Base-by-base conservation (phyloP, 2,797 vertebrate species). In the Artibeus jamaicensis region DNA sequence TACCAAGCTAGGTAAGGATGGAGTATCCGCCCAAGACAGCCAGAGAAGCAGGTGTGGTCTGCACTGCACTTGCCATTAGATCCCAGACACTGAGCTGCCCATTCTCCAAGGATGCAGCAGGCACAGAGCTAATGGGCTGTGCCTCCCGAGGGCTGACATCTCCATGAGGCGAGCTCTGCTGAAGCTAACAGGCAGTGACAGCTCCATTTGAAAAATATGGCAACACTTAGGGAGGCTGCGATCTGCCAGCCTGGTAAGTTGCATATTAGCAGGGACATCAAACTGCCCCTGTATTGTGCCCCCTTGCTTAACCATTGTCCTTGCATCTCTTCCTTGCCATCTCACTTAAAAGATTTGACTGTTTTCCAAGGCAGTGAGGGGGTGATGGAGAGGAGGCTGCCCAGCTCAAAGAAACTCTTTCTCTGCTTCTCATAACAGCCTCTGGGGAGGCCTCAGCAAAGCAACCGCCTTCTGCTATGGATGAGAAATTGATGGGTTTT, bases 131-230 rank as follows among this genome's bases (percentile, higher is more conserved):
- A 92, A 89, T 46, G 14, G 70, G 1, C 68, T 2, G 50, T 32
- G 82, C 78, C 83, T 93, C 97, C 26, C 37, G 0, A 2, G 97
- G 94, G 62, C 93, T 92, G 93, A 86, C 37, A 19, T 62, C 0
- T 59, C 90, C 91, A 77, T 96, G 79, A 91, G 26, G 89, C 65
- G 44, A 83, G 95, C 1, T 15, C 74, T 94, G 37, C 9, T 92
- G 98, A 95, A 76, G 86, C 96, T 98, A 91, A 98, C 93, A 89
- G 95, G 86, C 97, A 92, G 4, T 79, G 98, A 97, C 98, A 98
- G 98, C 68, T 73, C 73, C 77, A 19, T 96, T 97, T 97, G 94
- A 96, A 95, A 97, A 94, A 97, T 98, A 86, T 89, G 34, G 97
- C 94, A 85, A 97, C 97, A 93, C 98, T 96, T 97, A 96, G 55